These are phyloP conservation scores for Amphimedon queenslandica DNA, from an alignment of 37 sponge, comb jelly and placozoan species.

Conservation along the genomic window DNA sequence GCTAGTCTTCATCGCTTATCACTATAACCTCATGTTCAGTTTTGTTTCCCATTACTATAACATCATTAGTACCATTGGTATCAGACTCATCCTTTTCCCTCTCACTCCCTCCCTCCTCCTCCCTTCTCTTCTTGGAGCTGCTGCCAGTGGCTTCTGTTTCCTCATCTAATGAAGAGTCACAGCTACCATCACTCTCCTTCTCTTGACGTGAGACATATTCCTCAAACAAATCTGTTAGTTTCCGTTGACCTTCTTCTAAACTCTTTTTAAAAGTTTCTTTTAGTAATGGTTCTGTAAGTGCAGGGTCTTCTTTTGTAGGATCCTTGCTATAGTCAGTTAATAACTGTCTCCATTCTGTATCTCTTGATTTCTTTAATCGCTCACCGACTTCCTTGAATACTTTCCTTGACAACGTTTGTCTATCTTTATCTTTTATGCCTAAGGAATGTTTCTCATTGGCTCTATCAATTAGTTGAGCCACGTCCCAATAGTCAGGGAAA, in stretches of 20 bases:
- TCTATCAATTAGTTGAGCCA: conserved; percentile 46
- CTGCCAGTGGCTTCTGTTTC: conserved; percentile 14
- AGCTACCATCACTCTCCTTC: conserved; percentile 15
- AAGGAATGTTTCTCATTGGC: conserved; percentile 47
- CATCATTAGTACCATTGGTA: no score
- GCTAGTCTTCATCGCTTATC: no score
- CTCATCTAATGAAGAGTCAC: conserved; percentile 11
- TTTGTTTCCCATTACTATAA: no score
- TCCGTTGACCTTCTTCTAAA: conserved; percentile 23
- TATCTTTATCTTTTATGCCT: conserved; percentile 30
- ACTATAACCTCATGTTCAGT: no score
- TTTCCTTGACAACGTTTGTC: conserved; percentile 16
- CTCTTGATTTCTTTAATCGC: conserved; percentile 37
- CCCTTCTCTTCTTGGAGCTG: background rate
- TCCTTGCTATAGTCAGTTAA: conserved; percentile 49
- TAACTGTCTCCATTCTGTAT: conserved; percentile 27
- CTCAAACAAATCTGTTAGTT: conserved; percentile 40
- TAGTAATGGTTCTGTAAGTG: conserved; percentile 24
- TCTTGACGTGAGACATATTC: conserved; percentile 65
- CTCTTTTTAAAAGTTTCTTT: conserved; percentile 19
- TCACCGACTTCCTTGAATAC: conserved; percentile 69
- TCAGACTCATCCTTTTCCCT: no score
- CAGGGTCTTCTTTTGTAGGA: conserved; percentile 43
- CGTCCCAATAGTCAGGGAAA: conserved; percentile 74
- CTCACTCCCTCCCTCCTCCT: background rate